Conservation (phyloP, 2,888 invertebrate genomes). For the Aradus depressus region DNA sequence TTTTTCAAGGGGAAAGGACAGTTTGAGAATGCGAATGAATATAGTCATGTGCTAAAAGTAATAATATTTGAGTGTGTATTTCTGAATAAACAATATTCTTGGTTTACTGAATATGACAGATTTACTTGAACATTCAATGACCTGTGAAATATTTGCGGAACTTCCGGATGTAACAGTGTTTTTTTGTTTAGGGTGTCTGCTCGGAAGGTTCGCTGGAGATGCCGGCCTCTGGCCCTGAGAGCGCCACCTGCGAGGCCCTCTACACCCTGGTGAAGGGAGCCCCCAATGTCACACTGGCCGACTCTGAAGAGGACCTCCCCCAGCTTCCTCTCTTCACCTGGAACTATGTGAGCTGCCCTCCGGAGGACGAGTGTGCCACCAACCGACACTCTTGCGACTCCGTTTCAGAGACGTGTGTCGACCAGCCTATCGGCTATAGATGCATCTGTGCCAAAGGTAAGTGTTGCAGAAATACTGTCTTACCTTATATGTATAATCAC, state of each 20-base stretch:
- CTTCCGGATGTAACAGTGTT: too few species aligned
- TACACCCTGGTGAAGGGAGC: constrained; percentile 34
- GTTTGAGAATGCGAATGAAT: too few species aligned
- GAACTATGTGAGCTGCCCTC: constrained; percentile 82
- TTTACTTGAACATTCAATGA: too few species aligned
- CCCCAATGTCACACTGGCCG: constrained; percentile 20
- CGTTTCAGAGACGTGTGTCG: constrained; percentile 77
- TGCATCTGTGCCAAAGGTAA: constrained; percentile 74
- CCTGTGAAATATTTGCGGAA: too few species aligned
- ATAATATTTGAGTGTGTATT: too few species aligned
- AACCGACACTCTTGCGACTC: constrained; percentile 82
- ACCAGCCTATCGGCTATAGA: constrained; percentile 65
- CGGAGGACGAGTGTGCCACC: constrained; percentile 86
- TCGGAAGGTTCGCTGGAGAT: constrained; percentile 66
- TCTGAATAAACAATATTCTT: neutral
- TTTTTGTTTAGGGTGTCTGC: constrained; percentile 66
- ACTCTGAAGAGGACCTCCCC: too few species aligned
- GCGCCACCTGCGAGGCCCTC: constrained; percentile 42
- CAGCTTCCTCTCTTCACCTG: too few species aligned
- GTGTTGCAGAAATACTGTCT: constrained; percentile 39
- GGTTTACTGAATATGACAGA: too few species aligned
- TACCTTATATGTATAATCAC: too few species aligned
- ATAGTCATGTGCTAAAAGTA: too few species aligned
- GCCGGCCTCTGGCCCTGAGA: constrained; percentile 51
- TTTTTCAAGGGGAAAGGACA: too few species aligned